Evolutionary conservation across 2,113 vertebrate genomes (phyloP).

Genomic region (Tragelaphus strepsiceros): DNA sequence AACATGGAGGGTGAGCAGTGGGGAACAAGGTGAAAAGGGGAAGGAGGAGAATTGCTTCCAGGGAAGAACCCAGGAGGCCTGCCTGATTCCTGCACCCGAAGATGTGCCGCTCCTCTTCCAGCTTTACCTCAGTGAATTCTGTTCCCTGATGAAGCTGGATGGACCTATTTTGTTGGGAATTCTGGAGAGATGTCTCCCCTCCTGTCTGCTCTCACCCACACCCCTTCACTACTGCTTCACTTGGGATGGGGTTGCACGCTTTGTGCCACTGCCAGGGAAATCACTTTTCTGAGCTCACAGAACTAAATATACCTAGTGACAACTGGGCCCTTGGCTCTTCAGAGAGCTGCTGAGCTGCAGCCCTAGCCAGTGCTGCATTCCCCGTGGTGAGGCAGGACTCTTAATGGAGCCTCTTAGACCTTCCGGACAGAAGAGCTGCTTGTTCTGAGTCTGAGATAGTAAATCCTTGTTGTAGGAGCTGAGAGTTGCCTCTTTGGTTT

Average conservation of each 20-base stretch:
- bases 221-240: constrained; percentile 1
- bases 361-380: constrained; percentile 43
- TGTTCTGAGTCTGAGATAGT: constrained; percentile 43
- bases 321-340: constrained; percentile 68
- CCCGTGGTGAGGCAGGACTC: constrained; percentile 18
- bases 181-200: not conserved
- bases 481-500: not conserved
- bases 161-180: not conserved
- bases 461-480: constrained; percentile 7
- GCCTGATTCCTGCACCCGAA: not conserved
- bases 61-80: not conserved
- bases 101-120: not conserved
- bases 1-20: not conserved
- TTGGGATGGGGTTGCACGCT: constrained; percentile 22
- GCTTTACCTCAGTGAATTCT: not conserved
- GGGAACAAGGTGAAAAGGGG: not conserved
- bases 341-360: not conserved
- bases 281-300: constrained; percentile 73
- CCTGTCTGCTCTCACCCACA: not conserved
- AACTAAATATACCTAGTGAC: constrained; percentile 81
- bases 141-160: not conserved
- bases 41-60: not conserved
- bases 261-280: constrained; percentile 47
- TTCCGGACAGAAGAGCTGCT: constrained; percentile 38
- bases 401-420: not conserved